Percentiles rank a stretch among this genome's conserved stretches.
phyloP scores from a whole-genome alignment of 2,113 vertebrate genomes.

The Alaudala cheleensis region DNA sequence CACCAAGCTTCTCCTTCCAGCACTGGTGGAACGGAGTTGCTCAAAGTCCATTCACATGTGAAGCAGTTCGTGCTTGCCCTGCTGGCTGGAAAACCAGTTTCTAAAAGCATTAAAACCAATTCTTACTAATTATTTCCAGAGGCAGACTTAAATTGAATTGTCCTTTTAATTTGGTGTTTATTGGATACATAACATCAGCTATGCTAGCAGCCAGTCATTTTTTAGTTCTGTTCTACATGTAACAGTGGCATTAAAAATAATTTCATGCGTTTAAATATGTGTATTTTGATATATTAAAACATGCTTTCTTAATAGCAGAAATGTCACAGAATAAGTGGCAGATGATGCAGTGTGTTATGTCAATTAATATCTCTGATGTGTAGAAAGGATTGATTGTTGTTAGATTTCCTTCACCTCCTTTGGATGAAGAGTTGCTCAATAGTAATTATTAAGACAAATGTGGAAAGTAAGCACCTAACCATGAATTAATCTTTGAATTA shows the following conservation, averaged over 20 bases:
- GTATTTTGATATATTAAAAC: not conserved
- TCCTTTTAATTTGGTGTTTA: not conserved
- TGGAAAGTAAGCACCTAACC: not conserved
- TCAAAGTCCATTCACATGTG: fast-evolving
- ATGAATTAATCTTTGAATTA: not conserved
- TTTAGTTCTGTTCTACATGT: not conserved
- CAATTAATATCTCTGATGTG: not conserved
- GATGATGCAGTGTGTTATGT: not conserved
- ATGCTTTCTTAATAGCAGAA: not conserved
- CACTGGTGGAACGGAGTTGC: not conserved
- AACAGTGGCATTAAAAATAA: not conserved
- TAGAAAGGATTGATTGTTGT: not conserved
- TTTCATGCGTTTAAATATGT: not conserved
- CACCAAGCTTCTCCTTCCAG: not conserved
- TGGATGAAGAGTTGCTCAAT: not conserved
- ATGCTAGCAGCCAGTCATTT: not conserved
- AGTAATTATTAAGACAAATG: not conserved
- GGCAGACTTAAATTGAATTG: not conserved
- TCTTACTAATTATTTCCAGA: not conserved
- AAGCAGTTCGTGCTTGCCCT: not conserved
- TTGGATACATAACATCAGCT: not conserved
- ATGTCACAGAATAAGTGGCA: not conserved
- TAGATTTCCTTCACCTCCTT: not conserved
- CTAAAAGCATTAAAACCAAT: not conserved
- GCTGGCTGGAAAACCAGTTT: not conserved